Base-by-base conservation (phyloP, 2,113 vertebrate species). In the Myiagra hebetior region DNA sequence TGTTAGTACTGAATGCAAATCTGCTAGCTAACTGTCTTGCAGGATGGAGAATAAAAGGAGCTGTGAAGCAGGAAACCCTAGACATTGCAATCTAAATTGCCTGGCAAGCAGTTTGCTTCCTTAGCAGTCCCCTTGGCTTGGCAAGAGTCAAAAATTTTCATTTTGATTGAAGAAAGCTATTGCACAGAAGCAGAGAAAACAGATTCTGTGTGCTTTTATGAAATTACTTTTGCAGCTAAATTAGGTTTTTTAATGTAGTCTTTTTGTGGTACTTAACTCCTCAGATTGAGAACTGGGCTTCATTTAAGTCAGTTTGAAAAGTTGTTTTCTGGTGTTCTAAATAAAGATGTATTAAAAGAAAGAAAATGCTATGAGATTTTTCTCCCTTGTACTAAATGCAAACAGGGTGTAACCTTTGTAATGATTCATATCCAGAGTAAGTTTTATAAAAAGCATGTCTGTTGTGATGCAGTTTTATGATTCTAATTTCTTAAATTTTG, bases 401-500 rank as follows among this genome's bases (percentile, higher is more conserved):
- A 60, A 44, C 7, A 18, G 26, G 5, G 6, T 77, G 28, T 50
- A 85, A 27, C 11, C 27, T 85, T 44, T 21, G 13, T 86, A 77
- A 50, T 4, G 24, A 30, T 53, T 15, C 3, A 4, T 75, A 31
- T 6, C 60, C 39, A 70, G 31, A 87, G 8, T 20, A 41, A 81
- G 5, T 9, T 50, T 96, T 94, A 67, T 76, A 55, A 95, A 95
- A 92, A 31, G 26, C 8, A 1, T 72, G 7, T 59, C 87, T 68
- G 37, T 68, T 72, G 39, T 69, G 31, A 30, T 67, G 39, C 42
- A 37, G 63, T 91, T 67, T 92, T 85, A 85, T 74, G 49, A 37
- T 93, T 49, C 95, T 77, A 15, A 23, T 68, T 14, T 87, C 47
- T 75, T 75, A 5, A 65, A 84, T 93, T 89, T 91, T 75, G 30